phyloP scores from a whole-genome alignment of 2,113 vertebrate species.

The Neoarius graeffei region DNA sequence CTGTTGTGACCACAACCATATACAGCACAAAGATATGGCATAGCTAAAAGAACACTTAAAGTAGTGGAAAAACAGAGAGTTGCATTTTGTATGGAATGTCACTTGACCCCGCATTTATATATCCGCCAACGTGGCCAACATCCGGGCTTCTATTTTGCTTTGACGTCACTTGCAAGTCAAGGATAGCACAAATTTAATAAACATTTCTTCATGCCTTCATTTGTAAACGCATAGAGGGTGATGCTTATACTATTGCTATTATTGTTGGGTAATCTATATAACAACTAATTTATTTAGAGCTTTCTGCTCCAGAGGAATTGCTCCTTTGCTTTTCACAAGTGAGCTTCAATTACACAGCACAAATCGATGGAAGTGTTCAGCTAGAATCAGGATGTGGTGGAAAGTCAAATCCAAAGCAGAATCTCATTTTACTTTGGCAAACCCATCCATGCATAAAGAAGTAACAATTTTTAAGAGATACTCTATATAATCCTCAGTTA shows the following conservation, averaged over 20 bases:
- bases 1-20: no score
- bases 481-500: conserved; percentile 73
- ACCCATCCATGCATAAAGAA: conserved; percentile 58
- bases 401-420: background rate
- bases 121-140: no score
- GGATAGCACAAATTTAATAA: background rate
- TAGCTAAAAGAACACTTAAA: no score
- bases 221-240: background rate
- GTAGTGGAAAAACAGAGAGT: no score
- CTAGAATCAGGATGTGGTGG: background rate
- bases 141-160: no score
- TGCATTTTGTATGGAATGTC: no score
- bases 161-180: no score
- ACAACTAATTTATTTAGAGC: background rate
- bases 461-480: conserved; percentile 66
- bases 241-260: background rate
- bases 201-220: background rate
- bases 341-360: background rate
- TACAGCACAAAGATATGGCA: no score
- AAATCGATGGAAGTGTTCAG: background rate
- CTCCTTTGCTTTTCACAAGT: background rate
- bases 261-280: background rate
- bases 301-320: background rate
- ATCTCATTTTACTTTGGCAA: conserved; percentile 38
- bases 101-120: no score